Evolutionary conservation across 2,797 vertebrate species (phyloP).

Genomic region (Ataeniobius toweri): DNA sequence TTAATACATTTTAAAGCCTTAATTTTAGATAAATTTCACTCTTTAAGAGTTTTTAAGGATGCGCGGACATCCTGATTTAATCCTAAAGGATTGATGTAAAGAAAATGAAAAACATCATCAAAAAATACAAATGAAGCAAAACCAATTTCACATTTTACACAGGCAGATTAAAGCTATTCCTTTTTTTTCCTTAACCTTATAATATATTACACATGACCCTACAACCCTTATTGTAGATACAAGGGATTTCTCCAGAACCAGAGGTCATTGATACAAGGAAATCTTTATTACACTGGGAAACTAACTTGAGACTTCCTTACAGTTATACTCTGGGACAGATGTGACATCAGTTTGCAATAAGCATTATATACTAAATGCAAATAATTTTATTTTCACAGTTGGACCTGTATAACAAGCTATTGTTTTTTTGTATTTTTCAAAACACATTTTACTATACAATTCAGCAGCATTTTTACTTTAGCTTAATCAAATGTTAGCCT

Average conservation of each 20-base stretch:
- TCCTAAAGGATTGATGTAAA: neutral
- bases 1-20: no score
- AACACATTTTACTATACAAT: no score
- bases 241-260: no score
- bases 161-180: conserved; percentile 6
- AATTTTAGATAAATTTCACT: no score
- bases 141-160: conserved; percentile 24
- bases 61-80: no score
- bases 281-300: conserved; percentile 52
- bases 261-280: neutral
- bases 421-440: no score
- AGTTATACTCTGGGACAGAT: conserved; percentile 21
- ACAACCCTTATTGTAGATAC: neutral
- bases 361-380: neutral
- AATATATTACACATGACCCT: neutral
- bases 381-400: neutral
- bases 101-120: conserved; percentile 17
- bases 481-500: no score
- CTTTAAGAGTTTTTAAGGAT: no score
- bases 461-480: no score
- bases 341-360: conserved; percentile 4
- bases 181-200: conserved; percentile 23
- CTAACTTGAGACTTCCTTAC: conserved; percentile 21
- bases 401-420: no score
- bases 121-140: conserved; percentile 33